These are phyloP conservation scores for Atherix ibis DNA, from an alignment of 2,888 invertebrate genomes.

Conservation along the genomic window DNA sequence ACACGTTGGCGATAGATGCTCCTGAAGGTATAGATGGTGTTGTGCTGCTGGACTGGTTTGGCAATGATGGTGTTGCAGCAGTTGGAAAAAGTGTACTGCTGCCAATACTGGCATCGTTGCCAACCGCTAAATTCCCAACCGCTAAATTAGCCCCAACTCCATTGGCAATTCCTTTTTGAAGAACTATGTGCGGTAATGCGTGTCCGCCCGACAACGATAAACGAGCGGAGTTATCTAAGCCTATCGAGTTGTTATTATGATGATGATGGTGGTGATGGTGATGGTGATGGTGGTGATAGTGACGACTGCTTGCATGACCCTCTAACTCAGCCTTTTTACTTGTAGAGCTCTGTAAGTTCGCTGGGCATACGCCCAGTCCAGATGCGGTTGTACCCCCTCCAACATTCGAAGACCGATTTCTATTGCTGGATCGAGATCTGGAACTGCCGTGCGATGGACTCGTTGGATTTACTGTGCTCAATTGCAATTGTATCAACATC, in stretches of 20 bases:
- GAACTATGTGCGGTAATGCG: too few species aligned
- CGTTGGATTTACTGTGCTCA: constrained; percentile 68
- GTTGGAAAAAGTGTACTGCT: too few species aligned
- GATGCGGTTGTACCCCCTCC: constrained; percentile 5
- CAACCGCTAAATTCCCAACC: too few species aligned
- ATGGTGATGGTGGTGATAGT: constrained; percentile 13
- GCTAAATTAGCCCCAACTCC: too few species aligned
- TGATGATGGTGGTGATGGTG: constrained; percentile 12
- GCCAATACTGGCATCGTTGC: too few species aligned
- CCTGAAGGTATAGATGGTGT: too few species aligned
- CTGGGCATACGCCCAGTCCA: too few species aligned
- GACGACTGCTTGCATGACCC: constrained; percentile 1
- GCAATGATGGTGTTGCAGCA: constrained; percentile 7
- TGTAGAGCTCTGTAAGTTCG: too few species aligned
- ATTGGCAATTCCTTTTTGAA: too few species aligned
- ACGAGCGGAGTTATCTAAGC: constrained; percentile 3
- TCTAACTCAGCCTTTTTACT: constrained; percentile 14
- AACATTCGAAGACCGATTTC: constrained; percentile 13
- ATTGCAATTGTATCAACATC: constrained; percentile 91
- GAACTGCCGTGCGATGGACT: constrained; percentile 18
- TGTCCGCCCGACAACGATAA: neutral
- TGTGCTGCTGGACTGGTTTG: constrained; percentile 6
- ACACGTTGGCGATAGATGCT: constrained; percentile 8
- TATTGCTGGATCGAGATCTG: constrained; percentile 14
- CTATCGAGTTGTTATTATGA: constrained; percentile 5